A percentile compares a stretch with the other conserved stretches of the same genome.
These are phyloP conservation scores for Knipowitschia caucasica DNA, from an alignment of 2,797 vertebrate species.

Conservation along the genomic window DNA sequence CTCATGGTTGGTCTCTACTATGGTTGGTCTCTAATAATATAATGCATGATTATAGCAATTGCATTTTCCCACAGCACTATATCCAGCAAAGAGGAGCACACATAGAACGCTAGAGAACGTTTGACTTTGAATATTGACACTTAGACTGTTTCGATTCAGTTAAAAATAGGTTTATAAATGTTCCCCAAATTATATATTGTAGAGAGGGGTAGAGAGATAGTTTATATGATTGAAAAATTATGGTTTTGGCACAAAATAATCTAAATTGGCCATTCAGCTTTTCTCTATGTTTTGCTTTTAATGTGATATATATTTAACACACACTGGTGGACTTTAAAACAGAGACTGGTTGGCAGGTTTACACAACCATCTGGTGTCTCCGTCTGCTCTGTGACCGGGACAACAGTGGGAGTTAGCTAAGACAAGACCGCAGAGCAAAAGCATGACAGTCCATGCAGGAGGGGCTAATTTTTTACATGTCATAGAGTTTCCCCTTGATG, in stretches of 20 bases:
- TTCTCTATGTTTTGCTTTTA: not conserved
- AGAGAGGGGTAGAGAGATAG: not conserved
- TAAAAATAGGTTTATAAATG: too few relatives aligned
- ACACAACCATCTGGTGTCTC: conserved; percentile 24
- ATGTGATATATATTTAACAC: not conserved
- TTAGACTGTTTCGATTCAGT: too few relatives aligned
- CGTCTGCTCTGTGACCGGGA: conserved; percentile 22
- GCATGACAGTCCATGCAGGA: not conserved
- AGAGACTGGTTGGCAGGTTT: conserved; percentile 15
- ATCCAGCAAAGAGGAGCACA: too few relatives aligned
- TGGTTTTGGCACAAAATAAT: not conserved
- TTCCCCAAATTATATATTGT: not conserved
- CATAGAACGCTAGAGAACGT: too few relatives aligned
- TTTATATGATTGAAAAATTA: not conserved
- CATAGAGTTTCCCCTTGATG: too few relatives aligned
- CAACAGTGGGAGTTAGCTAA: conserved; percentile 1
- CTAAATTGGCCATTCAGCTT: not conserved
- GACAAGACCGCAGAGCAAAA: not conserved
- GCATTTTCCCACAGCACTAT: too few relatives aligned
- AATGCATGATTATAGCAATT: too few relatives aligned
- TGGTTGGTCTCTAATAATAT: too few relatives aligned
- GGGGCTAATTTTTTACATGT: not conserved
- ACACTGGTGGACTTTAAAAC: conserved; percentile 11
- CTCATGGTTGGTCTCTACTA: too few relatives aligned
- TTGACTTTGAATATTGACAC: too few relatives aligned